Evolutionary conservation across 2,888 invertebrate genomes (phyloP).

Genomic region (Hirtodrosophila alboralis): DNA sequence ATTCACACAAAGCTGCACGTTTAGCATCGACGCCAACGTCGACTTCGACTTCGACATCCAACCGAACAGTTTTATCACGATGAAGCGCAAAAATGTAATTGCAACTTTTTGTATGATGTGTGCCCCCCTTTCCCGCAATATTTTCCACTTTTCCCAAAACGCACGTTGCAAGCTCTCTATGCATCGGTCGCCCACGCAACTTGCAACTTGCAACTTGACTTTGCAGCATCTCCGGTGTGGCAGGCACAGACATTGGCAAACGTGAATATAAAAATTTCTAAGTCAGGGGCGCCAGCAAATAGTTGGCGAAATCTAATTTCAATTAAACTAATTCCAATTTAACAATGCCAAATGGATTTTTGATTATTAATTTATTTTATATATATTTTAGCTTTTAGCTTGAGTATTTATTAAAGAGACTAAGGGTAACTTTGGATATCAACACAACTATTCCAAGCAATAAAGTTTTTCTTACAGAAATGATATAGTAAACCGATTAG

Average conservation of each 20-base stretch:
- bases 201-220: slow-evolving; percentile 11
- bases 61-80: slow-evolving; percentile 46
- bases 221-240: slow-evolving; percentile 8
- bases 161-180: no score
- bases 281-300: no score
- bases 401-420: no score
- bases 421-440: no score
- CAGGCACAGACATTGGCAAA: neutral
- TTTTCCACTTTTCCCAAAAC: neutral
- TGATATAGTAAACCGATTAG: no score
- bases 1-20: slow-evolving; percentile 56
- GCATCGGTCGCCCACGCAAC: slow-evolving; percentile 16
- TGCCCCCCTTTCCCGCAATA: slow-evolving; percentile 7
- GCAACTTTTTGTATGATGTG: slow-evolving; percentile 34
- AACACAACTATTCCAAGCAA: no score
- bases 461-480: no score
- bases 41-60: neutral
- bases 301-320: no score
- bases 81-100: slow-evolving; percentile 53
- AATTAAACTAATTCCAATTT: no score
- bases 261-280: neutral
- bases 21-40: slow-evolving; percentile 23
- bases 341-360: no score
- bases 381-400: no score
- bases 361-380: no score